These are phyloP conservation scores for Caenorhabditis virilis DNA, from an alignment of 2,888 invertebrate species.

Conservation along the genomic window DNA sequence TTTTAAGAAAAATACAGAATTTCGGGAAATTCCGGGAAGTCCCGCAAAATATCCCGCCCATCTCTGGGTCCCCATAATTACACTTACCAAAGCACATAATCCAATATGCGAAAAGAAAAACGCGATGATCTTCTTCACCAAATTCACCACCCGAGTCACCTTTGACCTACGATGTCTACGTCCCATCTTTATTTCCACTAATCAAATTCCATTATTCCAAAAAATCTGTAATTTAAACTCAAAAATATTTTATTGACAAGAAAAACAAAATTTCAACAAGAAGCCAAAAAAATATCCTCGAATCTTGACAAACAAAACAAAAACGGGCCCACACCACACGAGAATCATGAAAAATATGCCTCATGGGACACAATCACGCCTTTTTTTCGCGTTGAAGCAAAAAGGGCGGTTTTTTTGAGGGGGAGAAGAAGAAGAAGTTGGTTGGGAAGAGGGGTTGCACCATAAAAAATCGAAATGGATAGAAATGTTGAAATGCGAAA, in stretches of 20 bases:
- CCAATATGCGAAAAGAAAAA: constrained; percentile 69
- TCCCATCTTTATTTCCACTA: constrained; percentile 13
- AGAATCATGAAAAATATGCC: constrained; percentile 42
- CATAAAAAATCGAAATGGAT: not conserved
- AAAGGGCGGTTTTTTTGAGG: too few species aligned
- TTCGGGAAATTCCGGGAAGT: too few species aligned
- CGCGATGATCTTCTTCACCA: constrained; percentile 68
- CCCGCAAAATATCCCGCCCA: too few species aligned
- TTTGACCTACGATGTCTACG: constrained; percentile 55
- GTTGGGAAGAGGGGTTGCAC: not conserved
- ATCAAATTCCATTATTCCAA: not conserved
- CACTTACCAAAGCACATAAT: constrained; percentile 75
- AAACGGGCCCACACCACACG: not conserved
- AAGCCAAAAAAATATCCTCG: constrained; percentile 10
- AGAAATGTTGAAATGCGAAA: not conserved
- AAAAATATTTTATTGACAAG: not conserved
- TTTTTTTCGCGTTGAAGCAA: too few species aligned
- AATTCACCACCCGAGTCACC: constrained; percentile 67
- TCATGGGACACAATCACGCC: constrained; percentile 10
- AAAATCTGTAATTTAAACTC: constrained; percentile 4
- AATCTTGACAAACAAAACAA: constrained; percentile 28
- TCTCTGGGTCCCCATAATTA: too few species aligned
- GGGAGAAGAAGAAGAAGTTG: not conserved
- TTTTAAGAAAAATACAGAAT: too few species aligned
- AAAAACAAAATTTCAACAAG: not conserved